These are phyloP conservation scores for Galeopterus variegatus DNA, from an alignment of 2,113 vertebrate genomes.

Conservation along the genomic window DNA sequence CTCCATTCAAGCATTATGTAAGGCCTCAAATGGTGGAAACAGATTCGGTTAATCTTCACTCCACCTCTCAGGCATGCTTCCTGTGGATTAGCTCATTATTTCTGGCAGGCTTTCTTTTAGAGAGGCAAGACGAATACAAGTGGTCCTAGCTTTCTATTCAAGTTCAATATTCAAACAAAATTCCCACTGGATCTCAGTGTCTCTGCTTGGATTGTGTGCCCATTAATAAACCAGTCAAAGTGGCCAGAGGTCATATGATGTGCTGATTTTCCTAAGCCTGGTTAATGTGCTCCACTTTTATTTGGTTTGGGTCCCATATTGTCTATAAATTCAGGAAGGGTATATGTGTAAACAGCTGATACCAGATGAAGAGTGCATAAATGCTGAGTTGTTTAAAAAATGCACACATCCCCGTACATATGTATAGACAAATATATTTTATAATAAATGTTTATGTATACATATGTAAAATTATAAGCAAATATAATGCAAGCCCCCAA, in stretches of 20 bases:
- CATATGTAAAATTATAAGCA: not conserved
- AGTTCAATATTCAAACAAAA: not conserved
- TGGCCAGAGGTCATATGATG: not conserved
- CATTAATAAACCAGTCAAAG: not conserved
- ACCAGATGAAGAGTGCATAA: not conserved
- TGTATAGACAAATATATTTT: no score
- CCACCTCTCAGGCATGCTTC: not conserved
- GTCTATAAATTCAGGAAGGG: not conserved
- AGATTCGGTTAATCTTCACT: not conserved
- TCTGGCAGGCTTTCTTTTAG: not conserved
- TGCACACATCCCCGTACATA: not conserved
- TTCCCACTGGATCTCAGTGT: not conserved
- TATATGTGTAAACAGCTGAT: not conserved
- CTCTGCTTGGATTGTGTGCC: not conserved
- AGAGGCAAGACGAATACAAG: not conserved
- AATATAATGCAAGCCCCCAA: not conserved
- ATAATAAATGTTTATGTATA: not conserved
- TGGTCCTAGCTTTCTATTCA: not conserved
- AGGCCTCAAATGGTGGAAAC: not conserved
- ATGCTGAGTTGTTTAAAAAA: not conserved
- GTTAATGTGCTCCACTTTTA: not conserved
- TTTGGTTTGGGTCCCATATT: not conserved
- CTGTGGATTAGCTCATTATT: not conserved
- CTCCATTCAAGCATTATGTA: not conserved
- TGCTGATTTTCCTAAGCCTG: not conserved